Percentiles rank a stretch among this genome's conserved stretches.
Conservation (phyloP, 2,888 invertebrate species). For the Xestia sexstrigata region DNA sequence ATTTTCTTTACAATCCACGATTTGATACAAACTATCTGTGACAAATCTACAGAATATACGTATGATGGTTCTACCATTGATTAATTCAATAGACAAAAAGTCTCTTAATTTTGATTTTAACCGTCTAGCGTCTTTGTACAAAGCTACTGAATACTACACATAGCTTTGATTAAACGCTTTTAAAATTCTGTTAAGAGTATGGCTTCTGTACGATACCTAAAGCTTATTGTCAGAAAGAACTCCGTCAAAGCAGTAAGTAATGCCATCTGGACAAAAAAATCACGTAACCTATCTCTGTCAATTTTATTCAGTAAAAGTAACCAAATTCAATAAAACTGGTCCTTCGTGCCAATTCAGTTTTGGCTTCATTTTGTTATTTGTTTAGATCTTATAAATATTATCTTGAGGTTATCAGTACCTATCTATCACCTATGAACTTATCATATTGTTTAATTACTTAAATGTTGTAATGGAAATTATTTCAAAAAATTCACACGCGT, state of each 20-base stretch:
- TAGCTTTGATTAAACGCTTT: too few species aligned
- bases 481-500: background rate
- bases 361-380: constrained; percentile 31
- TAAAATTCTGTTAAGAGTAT: background rate
- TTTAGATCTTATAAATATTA: constrained; percentile 17
- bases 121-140: background rate
- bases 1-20: too few species aligned
- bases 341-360: too few species aligned
- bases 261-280: background rate
- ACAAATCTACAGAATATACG: background rate
- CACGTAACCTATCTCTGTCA: too few species aligned
- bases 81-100: background rate
- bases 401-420: constrained; percentile 33
- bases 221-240: background rate
- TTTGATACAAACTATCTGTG: background rate
- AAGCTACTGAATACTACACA: background rate
- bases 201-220: background rate
- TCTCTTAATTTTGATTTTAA: background rate
- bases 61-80: background rate
- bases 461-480: constrained; percentile 22
- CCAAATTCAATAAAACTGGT: too few species aligned
- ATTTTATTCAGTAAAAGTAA: too few species aligned
- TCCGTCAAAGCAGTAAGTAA: too few species aligned
- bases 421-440: constrained; percentile 14
- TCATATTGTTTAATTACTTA: constrained; percentile 3